Base-by-base conservation (phyloP, 2,888 invertebrate species). In the Aspidiotus destructor region DNA sequence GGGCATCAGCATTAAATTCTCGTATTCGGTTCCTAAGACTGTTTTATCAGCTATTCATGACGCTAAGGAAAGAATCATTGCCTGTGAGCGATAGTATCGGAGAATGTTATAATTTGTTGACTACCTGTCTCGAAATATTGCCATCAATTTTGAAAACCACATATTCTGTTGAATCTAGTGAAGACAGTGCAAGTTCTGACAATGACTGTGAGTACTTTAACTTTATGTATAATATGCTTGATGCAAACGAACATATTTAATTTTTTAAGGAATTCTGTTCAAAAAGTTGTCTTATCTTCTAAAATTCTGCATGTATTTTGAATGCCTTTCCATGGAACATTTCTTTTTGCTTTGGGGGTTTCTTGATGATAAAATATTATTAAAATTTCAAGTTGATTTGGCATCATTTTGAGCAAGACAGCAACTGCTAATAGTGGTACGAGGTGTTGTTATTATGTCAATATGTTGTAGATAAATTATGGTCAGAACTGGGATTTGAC, bases 11-110 rank as follows among this genome's bases (percentile, higher is more conserved):
- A 0, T 78, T 91, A 42, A 86, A 86, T 73, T 85, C 88, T 15
- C 83, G 97, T 71, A 84, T 96, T 65, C 87, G 91, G 74, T 95
- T 95, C 76, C 86, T 89, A 57, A 84, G 94, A 71, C 85, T 92
- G 77, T 85, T 95, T 73, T 90, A 92, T 75, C 89, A 92, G 79
- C 85, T 88, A 44, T 72, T 75, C 44, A 69, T 72, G 42, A 72
- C 72, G 48, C 71, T 75, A 28, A 74, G 73, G 67, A 86, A 85
- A 74, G 83, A 84, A 63, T 85, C 85, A 72, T 83, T 83, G 3
- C 80, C 82, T 72, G 82, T 85, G 1, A 82, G 87, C 10, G 83
- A 83, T 2, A 83, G 83, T 3, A 92, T 93, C 74, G 72, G 73
- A 9, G 74, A 74, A 61, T 89, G 89, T 73, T 88, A 90, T 71